Conservation (phyloP, 2,113 vertebrate species). For the Orientallactaga bullata region DNA sequence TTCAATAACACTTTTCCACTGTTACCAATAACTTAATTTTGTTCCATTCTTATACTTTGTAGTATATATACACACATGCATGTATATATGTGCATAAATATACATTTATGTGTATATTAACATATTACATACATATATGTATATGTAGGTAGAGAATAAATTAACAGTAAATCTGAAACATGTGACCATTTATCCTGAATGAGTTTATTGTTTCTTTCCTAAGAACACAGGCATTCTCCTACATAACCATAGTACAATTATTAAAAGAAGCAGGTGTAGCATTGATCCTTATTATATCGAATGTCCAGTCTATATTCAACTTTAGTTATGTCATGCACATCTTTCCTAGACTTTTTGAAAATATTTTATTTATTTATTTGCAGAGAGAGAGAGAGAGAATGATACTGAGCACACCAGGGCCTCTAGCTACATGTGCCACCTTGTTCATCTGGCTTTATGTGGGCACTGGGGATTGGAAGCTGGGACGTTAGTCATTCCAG, state of each 20-base stretch:
- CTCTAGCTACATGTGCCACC: too few species aligned
- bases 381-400: too few species aligned
- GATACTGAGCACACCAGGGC: too few species aligned
- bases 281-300: not conserved
- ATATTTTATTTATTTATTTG: too few species aligned
- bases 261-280: constrained; percentile 26
- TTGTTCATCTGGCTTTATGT: too few species aligned
- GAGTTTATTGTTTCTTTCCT: not conserved
- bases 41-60: not conserved
- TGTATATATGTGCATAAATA: not conserved
- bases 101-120: not conserved
- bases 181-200: not conserved
- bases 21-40: constrained; percentile 51
- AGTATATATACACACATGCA: not conserved
- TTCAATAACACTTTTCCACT: not conserved
- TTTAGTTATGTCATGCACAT: not conserved
- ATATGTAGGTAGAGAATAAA: too few species aligned
- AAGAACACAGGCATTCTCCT: not conserved
- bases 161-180: not conserved
- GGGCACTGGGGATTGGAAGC: too few species aligned
- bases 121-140: not conserved
- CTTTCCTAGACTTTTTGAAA: not conserved
- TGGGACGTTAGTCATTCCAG: too few species aligned
- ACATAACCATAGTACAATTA: not conserved
- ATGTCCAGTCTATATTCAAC: not conserved